Evolutionary conservation across 2,113 vertebrate genomes (phyloP).

Genomic region (Camelus dromedarius): DNA sequence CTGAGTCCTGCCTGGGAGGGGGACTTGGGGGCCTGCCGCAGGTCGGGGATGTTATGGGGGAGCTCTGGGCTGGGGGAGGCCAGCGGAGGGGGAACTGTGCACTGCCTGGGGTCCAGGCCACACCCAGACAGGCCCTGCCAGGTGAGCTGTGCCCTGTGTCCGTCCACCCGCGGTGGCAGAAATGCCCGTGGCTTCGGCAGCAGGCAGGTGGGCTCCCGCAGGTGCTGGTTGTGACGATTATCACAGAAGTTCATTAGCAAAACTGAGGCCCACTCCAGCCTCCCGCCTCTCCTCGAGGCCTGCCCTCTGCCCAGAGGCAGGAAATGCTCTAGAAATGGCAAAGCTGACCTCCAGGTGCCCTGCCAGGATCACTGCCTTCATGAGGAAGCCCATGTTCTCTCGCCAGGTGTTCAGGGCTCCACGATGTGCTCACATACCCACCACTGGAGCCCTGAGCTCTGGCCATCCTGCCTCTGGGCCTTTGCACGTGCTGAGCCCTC

Average conservation of each 20-base stretch:
- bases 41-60: rapidly evolving
- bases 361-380: background rate
- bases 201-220: rapidly evolving
- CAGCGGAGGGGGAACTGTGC: background rate
- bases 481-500: rapidly evolving
- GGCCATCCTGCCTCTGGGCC: rapidly evolving
- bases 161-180: background rate
- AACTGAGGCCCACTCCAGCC: background rate
- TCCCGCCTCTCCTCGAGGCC: rapidly evolving
- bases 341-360: background rate
- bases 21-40: background rate
- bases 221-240: rapidly evolving
- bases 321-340: background rate
- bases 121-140: too few species aligned
- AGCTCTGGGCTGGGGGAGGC: background rate
- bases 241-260: rapidly evolving
- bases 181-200: rapidly evolving
- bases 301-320: background rate
- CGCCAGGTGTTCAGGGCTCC: background rate
- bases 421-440: rapidly evolving
- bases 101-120: background rate
- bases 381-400: rapidly evolving
- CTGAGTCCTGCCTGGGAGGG: background rate
- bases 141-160: background rate
- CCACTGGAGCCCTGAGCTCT: rapidly evolving